Evolutionary conservation across 2,113 vertebrate species (phyloP).

Genomic region (Illadopsis cleaveri): DNA sequence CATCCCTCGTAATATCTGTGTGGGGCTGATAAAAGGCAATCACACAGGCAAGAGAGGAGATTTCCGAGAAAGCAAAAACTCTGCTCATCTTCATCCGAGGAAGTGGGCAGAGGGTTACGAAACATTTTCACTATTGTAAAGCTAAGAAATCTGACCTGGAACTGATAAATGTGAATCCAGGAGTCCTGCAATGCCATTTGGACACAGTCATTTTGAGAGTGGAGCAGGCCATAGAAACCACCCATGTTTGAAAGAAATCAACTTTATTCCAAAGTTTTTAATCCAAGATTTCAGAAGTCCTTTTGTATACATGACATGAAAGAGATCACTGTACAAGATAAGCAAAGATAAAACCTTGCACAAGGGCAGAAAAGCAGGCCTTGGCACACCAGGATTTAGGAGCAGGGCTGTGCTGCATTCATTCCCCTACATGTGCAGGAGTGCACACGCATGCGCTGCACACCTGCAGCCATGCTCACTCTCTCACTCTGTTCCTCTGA

Average conservation of each 20-base stretch:
- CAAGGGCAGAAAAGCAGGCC: background rate
- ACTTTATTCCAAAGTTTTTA: background rate
- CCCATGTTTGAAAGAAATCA: background rate
- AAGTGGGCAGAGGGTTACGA: background rate
- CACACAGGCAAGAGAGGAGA: background rate
- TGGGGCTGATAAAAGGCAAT: background rate
- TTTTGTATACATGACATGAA: background rate
- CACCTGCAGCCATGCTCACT: accelerated
- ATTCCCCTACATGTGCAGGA: background rate
- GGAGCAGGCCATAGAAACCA: background rate
- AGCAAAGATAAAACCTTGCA: background rate
- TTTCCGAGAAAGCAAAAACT: background rate
- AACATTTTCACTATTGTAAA: background rate
- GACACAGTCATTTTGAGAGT: background rate
- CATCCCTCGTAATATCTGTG: background rate
- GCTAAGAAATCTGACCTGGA: background rate
- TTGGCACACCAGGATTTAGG: background rate
- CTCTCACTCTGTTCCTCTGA: background rate
- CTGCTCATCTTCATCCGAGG: background rate
- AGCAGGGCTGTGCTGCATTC: background rate
- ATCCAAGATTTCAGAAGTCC: background rate
- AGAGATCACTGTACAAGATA: background rate
- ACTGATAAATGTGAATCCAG: background rate
- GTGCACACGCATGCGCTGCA: accelerated
- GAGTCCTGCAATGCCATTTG: background rate